These are phyloP conservation scores for Orius insidiosus DNA, from an alignment of 1,140 invertebrate species.

Conservation along the genomic window DNA sequence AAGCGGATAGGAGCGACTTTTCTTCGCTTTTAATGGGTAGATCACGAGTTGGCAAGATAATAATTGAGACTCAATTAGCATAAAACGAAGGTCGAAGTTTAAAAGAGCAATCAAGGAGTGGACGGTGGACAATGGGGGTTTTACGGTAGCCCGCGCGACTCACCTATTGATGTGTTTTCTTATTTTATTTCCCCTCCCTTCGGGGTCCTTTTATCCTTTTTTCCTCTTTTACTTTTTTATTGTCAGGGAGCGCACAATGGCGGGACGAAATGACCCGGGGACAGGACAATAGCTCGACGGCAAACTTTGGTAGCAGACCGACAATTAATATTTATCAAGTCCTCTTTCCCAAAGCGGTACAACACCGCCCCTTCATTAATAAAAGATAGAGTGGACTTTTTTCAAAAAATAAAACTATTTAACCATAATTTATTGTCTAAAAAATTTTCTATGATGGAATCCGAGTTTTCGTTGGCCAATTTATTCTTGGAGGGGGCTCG, in stretches of 20 bases:
- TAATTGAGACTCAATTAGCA: no score
- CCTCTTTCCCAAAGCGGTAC: conserved; percentile 7
- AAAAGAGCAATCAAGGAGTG: conserved; percentile 8
- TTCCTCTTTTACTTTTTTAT: conserved; percentile 10
- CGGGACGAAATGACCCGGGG: conserved; percentile 10
- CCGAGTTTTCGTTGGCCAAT: no score
- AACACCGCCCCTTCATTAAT: conserved; percentile 10
- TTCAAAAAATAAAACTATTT: no score
- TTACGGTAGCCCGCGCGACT: conserved; percentile 7
- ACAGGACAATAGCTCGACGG: conserved; percentile 7
- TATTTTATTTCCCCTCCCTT: neutral
- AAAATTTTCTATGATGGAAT: no score
- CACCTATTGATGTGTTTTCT: conserved; percentile 10
- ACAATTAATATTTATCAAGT: conserved; percentile 12
- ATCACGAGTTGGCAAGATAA: no score
- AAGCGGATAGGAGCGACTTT: no score
- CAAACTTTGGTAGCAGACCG: conserved; percentile 9
- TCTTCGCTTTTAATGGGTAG: no score
- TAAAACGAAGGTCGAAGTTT: neutral
- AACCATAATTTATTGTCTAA: no score
- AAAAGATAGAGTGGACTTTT: conserved; percentile 3
- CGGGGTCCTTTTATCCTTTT: conserved; percentile 3
- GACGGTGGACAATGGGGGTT: conserved; percentile 6
- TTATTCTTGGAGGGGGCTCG: neutral
- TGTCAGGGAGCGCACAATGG: conserved; percentile 9